Base-by-base conservation (phyloP, 2,113 vertebrate genomes). In the Hippocampus abdominalis region DNA sequence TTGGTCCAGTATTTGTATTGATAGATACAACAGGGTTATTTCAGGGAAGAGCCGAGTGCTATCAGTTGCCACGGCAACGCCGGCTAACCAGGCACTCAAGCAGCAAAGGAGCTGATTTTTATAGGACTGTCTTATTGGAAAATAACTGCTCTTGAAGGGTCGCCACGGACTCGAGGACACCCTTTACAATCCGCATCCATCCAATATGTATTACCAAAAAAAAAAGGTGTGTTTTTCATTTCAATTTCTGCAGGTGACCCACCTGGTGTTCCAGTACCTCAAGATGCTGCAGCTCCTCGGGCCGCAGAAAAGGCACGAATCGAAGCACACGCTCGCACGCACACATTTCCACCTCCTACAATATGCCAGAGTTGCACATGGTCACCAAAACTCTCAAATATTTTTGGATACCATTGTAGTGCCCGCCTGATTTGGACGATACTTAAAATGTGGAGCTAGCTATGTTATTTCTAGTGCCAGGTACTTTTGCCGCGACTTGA, bases 201-300 rank as follows among this genome's bases (percentile, higher is more conserved):
- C 8, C 8, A 61, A 61, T 10, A 20, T 36, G 27, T 21, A 39
- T 2, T 11, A 9, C 20, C 15, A 11, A 42, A 40, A 25, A 40
- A 25, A 23, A 64, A 25, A 13, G 8, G 8, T 20, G 29, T 11
- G 4, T 20, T 51, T 36, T 49, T 39, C 1, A 1, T 36, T 68
- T 39, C 13, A 18, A 60, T 76, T 81, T 23, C 64, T 84, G 71
- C 83, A 99, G 97, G 95, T 98, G 86, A 93, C 93, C 75, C 91
- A 96, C 16, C 80, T 96, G 67, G 95, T 99, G 56, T 98, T 99
- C 80, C 96, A 99, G 88, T 99, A 99, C 42, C 87, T 98, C 87
- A 96, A 95, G 92, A 96, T 99, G 97, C 89, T 99, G 73, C 95
- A 98, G 90, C 90, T 90, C 0, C 89, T 94, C 27, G 94, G 95